Percentiles rank a stretch among this genome's conserved stretches.
phyloP scores from a whole-genome alignment of 1,140 invertebrate species.

The Rhopalosiphum padi region DNA sequence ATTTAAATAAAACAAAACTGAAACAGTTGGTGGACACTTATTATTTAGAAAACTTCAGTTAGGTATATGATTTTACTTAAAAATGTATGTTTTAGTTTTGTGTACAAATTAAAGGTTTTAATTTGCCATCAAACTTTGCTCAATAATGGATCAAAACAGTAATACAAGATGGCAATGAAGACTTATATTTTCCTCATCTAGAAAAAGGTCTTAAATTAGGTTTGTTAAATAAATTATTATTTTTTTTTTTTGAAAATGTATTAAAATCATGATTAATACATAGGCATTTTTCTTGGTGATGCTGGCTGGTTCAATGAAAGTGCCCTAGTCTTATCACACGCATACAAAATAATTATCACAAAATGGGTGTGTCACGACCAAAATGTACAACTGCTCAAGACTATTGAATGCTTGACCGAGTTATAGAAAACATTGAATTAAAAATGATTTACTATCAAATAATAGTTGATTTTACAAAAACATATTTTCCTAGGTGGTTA shows the following conservation, averaged over 20 bases:
- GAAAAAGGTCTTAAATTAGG: slow-evolving; percentile 27
- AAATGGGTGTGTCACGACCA: slow-evolving; percentile 63
- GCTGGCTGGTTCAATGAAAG: slow-evolving; percentile 82
- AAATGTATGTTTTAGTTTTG: not conserved
- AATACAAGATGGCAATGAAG: not conserved
- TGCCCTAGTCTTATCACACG: no score
- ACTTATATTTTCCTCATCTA: not conserved
- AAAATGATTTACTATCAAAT: not conserved
- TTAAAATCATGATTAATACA: no score
- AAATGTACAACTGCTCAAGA: slow-evolving; percentile 72
- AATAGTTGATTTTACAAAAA: slow-evolving; percentile 42
- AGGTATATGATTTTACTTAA: no score
- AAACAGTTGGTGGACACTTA: no score
- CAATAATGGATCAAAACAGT: not conserved
- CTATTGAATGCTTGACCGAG: slow-evolving; percentile 71
- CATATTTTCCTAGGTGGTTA: slow-evolving; percentile 56
- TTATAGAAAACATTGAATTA: slow-evolving; percentile 17
- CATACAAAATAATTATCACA: no score
- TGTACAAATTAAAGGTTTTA: slow-evolving; percentile 36
- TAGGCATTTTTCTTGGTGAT: slow-evolving; percentile 81
- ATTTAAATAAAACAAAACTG: no score
- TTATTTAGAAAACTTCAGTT: no score
- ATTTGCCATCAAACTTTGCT: slow-evolving; percentile 22
- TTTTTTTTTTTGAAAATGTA: not conserved
- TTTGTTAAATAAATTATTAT: not conserved